phyloP scores from a whole-genome alignment of 2,113 vertebrate genomes.

The Pelmatolapia mariae region DNA sequence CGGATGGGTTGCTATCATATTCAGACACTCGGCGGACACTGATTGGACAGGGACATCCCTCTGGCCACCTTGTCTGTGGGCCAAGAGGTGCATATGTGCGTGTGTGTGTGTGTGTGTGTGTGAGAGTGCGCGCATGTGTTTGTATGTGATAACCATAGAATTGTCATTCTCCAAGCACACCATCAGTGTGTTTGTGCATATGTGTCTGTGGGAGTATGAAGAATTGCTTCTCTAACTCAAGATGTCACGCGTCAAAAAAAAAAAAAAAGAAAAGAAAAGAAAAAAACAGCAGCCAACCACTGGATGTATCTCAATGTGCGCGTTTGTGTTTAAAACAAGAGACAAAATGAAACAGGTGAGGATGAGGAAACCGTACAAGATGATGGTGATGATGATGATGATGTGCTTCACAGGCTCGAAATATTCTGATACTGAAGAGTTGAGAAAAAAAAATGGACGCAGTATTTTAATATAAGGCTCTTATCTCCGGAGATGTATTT shows the following conservation, averaged over 20 bases:
- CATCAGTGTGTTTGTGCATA: constrained; percentile 32
- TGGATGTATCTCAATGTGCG: constrained; percentile 50
- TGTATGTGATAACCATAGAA: constrained; percentile 12
- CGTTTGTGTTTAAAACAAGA: constrained; percentile 55
- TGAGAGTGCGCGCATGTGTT: not conserved
- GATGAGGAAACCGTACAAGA: constrained; percentile 58
- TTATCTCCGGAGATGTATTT: constrained; percentile 72
- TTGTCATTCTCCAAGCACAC: constrained; percentile 29
- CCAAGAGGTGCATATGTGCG: constrained; percentile 13
- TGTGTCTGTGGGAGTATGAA: constrained; percentile 18
- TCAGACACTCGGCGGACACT: constrained; percentile 66
- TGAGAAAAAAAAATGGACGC: constrained; percentile 30
- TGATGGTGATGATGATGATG: constrained; percentile 1
- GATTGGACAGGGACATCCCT: constrained; percentile 65
- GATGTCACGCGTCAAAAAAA: constrained; percentile 40
- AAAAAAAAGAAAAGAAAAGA: not conserved
- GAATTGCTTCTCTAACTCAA: constrained; percentile 43
- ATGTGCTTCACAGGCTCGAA: constrained; percentile 66
- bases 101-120: not conserved
- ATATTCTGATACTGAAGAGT: constrained; percentile 58
- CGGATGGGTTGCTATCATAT: constrained; percentile 68
- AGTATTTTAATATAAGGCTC: constrained; percentile 74
- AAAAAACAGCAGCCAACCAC: constrained; percentile 33
- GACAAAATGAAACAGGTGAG: constrained; percentile 35
- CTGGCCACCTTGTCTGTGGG: constrained; percentile 45